A percentile compares a stretch with the other conserved stretches of the same genome.
phyloP scores from a whole-genome alignment of 2,888 invertebrate genomes.

The Cephus pulcher region DNA sequence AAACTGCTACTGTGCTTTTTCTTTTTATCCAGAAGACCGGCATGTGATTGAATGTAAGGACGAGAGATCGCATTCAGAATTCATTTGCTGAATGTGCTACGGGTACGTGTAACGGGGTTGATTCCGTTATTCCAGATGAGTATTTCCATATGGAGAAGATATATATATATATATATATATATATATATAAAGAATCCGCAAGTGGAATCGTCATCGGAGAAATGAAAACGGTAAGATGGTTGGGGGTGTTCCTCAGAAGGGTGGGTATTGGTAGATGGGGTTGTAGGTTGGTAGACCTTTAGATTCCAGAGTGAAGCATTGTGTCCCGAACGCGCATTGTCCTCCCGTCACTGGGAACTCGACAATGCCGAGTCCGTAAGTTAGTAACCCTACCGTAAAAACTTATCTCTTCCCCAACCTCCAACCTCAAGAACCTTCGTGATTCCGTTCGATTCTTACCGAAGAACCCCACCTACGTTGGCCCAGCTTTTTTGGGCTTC shows the following conservation, averaged over 20 bases:
- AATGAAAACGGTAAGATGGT: slow-evolving; percentile 2
- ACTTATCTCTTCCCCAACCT: slow-evolving; percentile 51
- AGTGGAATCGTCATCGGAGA: background rate
- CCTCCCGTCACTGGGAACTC: slow-evolving; percentile 56
- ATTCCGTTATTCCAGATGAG: too few relatives aligned
- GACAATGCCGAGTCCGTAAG: slow-evolving; percentile 58
- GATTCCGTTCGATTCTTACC: slow-evolving; percentile 33
- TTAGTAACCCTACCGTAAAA: slow-evolving; percentile 60
- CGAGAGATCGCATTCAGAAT: too few relatives aligned
- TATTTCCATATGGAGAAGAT: too few relatives aligned
- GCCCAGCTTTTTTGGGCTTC: background rate
- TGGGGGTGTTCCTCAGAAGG: slow-evolving; percentile 16
- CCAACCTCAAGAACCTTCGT: slow-evolving; percentile 16
- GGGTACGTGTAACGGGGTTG: too few relatives aligned
- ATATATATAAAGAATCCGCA: too few relatives aligned
- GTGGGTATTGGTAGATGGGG: slow-evolving; percentile 22
- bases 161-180: too few relatives aligned
- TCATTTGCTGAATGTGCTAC: too few relatives aligned
- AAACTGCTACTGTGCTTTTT: too few relatives aligned
- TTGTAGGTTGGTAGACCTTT: slow-evolving; percentile 47
- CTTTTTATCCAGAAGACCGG: too few relatives aligned
- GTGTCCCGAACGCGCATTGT: slow-evolving; percentile 59
- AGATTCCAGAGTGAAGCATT: slow-evolving; percentile 57
- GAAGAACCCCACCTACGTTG: background rate
- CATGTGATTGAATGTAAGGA: too few relatives aligned